Evolutionary conservation across 2,888 invertebrate genomes (phyloP).

Genomic region (Brenthis daphne): DNA sequence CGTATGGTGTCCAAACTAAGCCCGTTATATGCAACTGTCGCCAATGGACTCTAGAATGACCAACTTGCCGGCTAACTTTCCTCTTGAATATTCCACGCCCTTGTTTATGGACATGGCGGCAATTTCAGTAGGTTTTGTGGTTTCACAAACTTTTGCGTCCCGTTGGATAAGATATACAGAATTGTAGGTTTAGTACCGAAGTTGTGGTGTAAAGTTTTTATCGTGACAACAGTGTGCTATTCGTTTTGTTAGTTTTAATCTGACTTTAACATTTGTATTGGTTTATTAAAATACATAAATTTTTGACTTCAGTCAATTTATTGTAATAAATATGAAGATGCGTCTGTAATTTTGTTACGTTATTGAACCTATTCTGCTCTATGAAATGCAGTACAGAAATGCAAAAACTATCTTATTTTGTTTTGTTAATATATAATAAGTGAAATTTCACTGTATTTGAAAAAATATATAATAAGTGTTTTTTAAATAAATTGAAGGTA

Average conservation of each 20-base stretch:
- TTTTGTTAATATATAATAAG: no score
- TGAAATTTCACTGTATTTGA: no score
- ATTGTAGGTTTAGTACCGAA: constrained; percentile 39
- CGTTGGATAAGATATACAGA: constrained; percentile 67
- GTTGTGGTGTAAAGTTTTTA: constrained; percentile 37
- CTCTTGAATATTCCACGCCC: constrained; percentile 76
- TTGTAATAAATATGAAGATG: no score
- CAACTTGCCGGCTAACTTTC: constrained; percentile 64
- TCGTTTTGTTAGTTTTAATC: constrained; percentile 25
- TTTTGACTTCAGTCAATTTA: neutral
- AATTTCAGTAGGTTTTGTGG: constrained; percentile 66
- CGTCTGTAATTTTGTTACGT: no score
- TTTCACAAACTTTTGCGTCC: constrained; percentile 65
- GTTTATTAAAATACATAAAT: neutral
- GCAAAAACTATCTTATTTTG: no score
- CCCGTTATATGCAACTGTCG: constrained; percentile 77
- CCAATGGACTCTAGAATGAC: constrained; percentile 38
- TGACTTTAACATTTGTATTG: constrained; percentile 3
- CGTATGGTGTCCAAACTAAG: constrained; percentile 65
- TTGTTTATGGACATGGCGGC: constrained; percentile 71
- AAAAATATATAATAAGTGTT: no score
- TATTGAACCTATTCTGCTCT: no score
- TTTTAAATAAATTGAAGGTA: neutral
- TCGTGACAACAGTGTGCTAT: constrained; percentile 30
- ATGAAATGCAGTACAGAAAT: no score